Evolutionary conservation across 1,140 invertebrate genomes (phyloP), one percentile per base, ranked within the genome.

Genomic region (Saccostrea echinata): DNA sequence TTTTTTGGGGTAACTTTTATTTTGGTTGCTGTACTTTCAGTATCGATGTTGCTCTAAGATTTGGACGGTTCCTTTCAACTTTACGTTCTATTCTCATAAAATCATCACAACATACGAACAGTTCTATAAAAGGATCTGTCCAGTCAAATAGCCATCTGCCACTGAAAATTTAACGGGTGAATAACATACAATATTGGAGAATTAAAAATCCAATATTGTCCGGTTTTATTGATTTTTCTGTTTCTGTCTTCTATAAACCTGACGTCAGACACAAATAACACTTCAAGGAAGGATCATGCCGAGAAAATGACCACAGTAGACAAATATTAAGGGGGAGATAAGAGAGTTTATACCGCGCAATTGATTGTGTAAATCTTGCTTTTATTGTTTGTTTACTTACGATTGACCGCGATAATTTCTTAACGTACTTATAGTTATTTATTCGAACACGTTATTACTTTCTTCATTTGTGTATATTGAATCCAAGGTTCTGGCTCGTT

Each of bases 361-460:
- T 61, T 61, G n/a, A 18, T n/a, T 18, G 55, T 61, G 55, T 61
- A 61, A 43, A 30, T 12, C 68, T 30, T 27, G 6, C 27, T 76
- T 64, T 76, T 76, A 76, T 76, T 76, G 68, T 76, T 76, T 76
- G 68, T 76, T 76, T 27, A 76, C 68, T 76, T 33, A 33, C 68
- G 0, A 9, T 76, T 33, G 68, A 76, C 30, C 68, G 13, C 27
- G 16, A 64, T 64, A 43, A 6, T 61, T 61, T 1, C 55, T 21
- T 6, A n/a, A 18, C 16, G 55, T 61, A n/a, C n/a, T 61, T n/a
- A 21, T 18, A n/a, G n/a, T n/a, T 21, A 61, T 61, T 21, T 18
- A 61, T 61, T 61, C 55, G 18, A 61, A 61, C 55, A 61, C 55
- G n/a, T n/a, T 61, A n/a, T 21, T n/a, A 61, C n/a, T 57, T 6